Base-by-base conservation (phyloP, 2,797 vertebrate species). In the Coranthus polyacanthus region DNA sequence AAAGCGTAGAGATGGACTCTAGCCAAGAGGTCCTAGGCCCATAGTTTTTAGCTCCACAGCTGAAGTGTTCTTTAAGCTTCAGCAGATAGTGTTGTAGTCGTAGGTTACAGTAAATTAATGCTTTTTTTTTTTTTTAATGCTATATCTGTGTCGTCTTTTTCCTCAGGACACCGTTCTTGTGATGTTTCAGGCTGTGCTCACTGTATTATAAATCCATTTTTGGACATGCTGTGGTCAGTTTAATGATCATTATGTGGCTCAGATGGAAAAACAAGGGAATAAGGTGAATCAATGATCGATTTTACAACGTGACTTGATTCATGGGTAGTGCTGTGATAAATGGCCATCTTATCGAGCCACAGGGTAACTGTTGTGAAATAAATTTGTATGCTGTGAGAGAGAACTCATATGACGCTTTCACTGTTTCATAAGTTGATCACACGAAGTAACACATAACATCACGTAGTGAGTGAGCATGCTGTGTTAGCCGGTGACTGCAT, bases 161-260 rank as follows among this genome's bases (percentile, higher is more conserved):
- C 73, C 82, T 85, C 74, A 54, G 54, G 72, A 81, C 78, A 71
- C 79, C 46, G 11, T 71, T 84, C 72, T 78, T 58, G 66, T 68
- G 77, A 86, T 67, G 76, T 72, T 83, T 81, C 64, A 72, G 64
- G 59, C 79, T 62, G 61, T 75, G 68, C 75, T 81, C 41, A 11
- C 62, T 76, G 79, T 81, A 88, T 90, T 89, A 88, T 81, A 88
- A 92, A 93, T 92, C 90, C 75, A 92, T 92, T 89, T 88, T 91
- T 83, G 78, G 89, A 92, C 90, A 87, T 84, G 69, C 78, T 57
- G 86, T 81, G 90, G 92, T 92, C 92, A 92, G 86, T 92, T 90
- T 92, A 92, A 93, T 91, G 91, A 92, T 92, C 92, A 90, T 92
- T 90, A 93, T 90, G 88, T 86, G 90, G 90, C 89, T 87, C 84